Evolutionary conservation across 2,888 invertebrate genomes (phyloP), one percentile per base, ranked within the genome.

Genomic region (Xestia rhomboidea): DNA sequence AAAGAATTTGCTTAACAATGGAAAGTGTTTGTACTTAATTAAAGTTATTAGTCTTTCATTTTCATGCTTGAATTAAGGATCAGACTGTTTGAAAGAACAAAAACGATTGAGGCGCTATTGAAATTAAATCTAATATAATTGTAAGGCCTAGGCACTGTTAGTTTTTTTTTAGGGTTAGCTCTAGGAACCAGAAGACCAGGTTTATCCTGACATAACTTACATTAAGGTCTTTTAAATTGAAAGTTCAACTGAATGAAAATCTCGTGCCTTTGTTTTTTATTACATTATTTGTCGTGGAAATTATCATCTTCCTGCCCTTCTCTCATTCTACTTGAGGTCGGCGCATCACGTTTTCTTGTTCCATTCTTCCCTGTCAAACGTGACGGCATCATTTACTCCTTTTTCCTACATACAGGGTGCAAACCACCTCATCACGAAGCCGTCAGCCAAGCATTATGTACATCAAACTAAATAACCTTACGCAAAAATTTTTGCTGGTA

Each of bases 21-120:
- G 44, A 67, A 72, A 70, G n/a, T 81, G 70, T 81, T 85, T 70
- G 72, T 85, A 70, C 57, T 68, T 77, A 77, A 81, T 81, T 63
- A 73, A 68, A n/a, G n/a, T 73, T 80, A 66, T 72, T 60, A 60
- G 38, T 62, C 62, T 82, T 82, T 41, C 63, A 76, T 79, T 57
- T 68, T 63, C 30, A 38, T 38, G 51, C n/a, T 68, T 62, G 38
- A 49, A 49, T 60, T 41, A n/a, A 44, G 18, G 30, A 34, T 44
- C n/a, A 74, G 38, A 30, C 82, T n/a, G 24, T 46, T 68, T 38
- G 11, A 3, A 44, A 24, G 34, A 74, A 41, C 15, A 41, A 30
- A 81, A 64, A 46, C 5, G 0, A 15, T 76, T 13, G 1, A 46
- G 0, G 10, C 21, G 11, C 10, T 21, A 7, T 49, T 49, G 8